Conservation (phyloP, 2,113 vertebrate species). For the Alligator mississippiensis region DNA sequence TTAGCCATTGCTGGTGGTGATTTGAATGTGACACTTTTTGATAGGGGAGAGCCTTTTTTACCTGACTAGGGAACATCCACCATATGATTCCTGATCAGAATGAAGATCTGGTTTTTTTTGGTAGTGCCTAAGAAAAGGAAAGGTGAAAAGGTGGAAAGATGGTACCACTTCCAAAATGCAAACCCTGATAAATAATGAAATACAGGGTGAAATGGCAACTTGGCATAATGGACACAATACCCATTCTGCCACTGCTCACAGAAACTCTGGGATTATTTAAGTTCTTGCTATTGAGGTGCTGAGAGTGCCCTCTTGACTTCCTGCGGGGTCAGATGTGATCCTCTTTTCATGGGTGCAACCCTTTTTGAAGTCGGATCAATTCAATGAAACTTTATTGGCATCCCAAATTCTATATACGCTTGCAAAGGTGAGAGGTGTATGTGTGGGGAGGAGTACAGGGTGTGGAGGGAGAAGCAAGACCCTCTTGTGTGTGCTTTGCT, state of each 20-base stretch:
- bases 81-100: too few relatives aligned
- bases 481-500: not conserved
- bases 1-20: too few relatives aligned
- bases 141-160: not conserved
- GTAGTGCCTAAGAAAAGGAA: not conserved
- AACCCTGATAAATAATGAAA: accelerated
- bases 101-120: not conserved
- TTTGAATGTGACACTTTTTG: too few relatives aligned
- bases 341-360: not conserved
- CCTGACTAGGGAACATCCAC: too few relatives aligned
- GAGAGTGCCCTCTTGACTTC: accelerated
- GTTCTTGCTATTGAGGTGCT: not conserved
- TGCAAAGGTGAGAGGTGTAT: not conserved
- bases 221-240: not conserved
- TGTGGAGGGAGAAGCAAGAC: not conserved
- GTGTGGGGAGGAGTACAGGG: too few relatives aligned
- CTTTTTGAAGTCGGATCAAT: not conserved
- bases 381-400: not conserved
- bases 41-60: too few relatives aligned
- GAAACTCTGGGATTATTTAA: not conserved
- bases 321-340: not conserved
- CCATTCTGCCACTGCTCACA: not conserved
- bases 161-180: not conserved
- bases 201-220: accelerated
- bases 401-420: not conserved